A percentile compares a stretch with the other conserved stretches of the same genome.
Evolutionary conservation across 2,113 vertebrate genomes (phyloP).

Genomic region (Percopsis transmontana): DNA sequence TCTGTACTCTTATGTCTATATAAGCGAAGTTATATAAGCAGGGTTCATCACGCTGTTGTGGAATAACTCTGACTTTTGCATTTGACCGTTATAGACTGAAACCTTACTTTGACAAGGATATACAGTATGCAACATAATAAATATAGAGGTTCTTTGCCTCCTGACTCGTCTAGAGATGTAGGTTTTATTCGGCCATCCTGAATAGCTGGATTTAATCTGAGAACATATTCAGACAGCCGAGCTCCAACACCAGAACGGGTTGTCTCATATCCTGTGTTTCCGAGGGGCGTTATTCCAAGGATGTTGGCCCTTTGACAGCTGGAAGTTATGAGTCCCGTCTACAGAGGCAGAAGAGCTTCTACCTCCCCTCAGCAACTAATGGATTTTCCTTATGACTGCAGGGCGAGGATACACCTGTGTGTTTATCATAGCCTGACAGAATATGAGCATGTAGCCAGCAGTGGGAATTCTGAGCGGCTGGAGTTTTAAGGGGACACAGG

Average conservation of each 20-base stretch:
- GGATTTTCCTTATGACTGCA: conserved; percentile 27
- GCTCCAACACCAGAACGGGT: too few relatives aligned
- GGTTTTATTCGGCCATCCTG: too few relatives aligned
- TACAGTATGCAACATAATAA: background rate
- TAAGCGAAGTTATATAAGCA: background rate
- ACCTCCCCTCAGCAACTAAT: conserved; percentile 34
- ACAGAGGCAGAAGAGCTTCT: conserved; percentile 20
- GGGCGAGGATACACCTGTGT: conserved; percentile 18
- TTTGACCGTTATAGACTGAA: too few relatives aligned
- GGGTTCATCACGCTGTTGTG: background rate
- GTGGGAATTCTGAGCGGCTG: background rate
- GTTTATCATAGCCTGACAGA: conserved; percentile 27
- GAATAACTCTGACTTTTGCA: background rate
- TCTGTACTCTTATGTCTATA: background rate
- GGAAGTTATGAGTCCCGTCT: conserved; percentile 30
- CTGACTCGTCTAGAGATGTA: too few relatives aligned
- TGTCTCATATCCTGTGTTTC: conserved; percentile 11
- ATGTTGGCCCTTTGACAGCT: conserved; percentile 34
- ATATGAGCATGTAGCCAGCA: background rate
- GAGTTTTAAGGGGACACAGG: conserved; percentile 26
- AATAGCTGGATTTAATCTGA: background rate
- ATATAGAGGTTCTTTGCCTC: too few relatives aligned
- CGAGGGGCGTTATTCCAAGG: conserved; percentile 14
- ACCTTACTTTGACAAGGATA: background rate
- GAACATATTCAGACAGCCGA: background rate